Evolutionary conservation across 1,140 invertebrate species (phyloP).

Genomic region (Matsumurasca onukii): DNA sequence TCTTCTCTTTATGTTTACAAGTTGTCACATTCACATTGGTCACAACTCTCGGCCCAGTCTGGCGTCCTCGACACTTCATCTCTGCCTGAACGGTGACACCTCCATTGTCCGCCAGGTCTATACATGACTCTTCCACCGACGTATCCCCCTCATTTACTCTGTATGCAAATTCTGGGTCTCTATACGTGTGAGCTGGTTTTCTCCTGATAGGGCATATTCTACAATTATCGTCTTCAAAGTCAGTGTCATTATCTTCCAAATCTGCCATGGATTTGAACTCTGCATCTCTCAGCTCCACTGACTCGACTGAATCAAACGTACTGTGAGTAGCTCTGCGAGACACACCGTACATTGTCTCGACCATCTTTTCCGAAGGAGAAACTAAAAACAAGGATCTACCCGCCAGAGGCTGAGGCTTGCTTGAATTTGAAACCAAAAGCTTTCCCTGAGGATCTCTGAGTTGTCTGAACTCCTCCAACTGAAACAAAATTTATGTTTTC

Average conservation of each 20-base stretch:
- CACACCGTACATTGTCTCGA: not conserved
- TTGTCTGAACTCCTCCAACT: conserved; percentile 44
- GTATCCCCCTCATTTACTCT: not conserved
- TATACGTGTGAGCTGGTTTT: not conserved
- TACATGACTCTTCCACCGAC: conserved; percentile 14
- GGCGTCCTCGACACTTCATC: not conserved
- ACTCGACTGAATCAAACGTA: not conserved
- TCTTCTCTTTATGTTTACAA: not conserved
- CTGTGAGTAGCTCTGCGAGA: not conserved
- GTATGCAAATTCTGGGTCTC: no score
- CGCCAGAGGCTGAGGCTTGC: not conserved
- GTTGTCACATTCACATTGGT: not conserved
- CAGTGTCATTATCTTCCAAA: not conserved
- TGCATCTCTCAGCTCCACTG: not conserved
- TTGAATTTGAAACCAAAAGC: not conserved
- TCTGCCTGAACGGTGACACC: not conserved
- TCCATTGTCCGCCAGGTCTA: not conserved
- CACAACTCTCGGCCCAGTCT: not conserved
- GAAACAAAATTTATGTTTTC: no score
- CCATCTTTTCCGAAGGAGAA: not conserved
- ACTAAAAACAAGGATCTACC: conserved; percentile 5
- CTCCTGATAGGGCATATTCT: not conserved
- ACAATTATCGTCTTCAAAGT: not conserved
- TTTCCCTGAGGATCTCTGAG: conserved; percentile 28
- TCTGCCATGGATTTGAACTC: conserved; percentile 16